Base-by-base conservation (phyloP, 2,888 invertebrate species). In the Smittia sp. region DNA sequence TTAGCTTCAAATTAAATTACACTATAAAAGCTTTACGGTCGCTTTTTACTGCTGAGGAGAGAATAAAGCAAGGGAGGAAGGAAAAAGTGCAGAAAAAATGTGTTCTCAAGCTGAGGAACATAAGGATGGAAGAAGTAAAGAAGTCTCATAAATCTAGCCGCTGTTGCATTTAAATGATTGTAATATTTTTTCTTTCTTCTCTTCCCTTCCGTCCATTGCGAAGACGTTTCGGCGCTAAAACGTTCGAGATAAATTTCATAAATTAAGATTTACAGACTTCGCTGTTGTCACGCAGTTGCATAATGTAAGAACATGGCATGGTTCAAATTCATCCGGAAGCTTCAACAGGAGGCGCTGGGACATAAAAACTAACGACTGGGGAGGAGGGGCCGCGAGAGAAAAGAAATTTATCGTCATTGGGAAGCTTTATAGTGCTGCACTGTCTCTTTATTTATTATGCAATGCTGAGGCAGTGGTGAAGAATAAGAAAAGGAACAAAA, bases 1-100 rank as follows among this genome's bases (percentile, higher is more conserved):
- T 69, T 69, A 69, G 69, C 54, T 69, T 69, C 52, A 24, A 69
- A 69, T 69, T 69, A 69, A 69, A 69, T 69, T 69, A 69, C 69
- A 69, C 69, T 54, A 54, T 69, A 54, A 69, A 69, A 69, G 69
- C 69, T 69, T 69, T 54, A 69, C 27, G 54, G 69, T 69, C 69
- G 69, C 22, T 58, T 58, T 52, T 58, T 58, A 58, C 18, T 58
- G 58, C 22, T 58, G 20, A 20, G 4, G 9, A 18, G 58, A 58
- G 39, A 1, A 32, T 18, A 38, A 18, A 38, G 66, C 63, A 66
- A 32, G 6, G 38, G 68, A 54, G 41, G n/a, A 1, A 41, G 27
- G 13, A 25, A 69, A 6, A 58, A 58, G 4, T 20, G 22, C 18
- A 58, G 11, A 22, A 58, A 52, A 69, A 69, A 69, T 69, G 54